These are phyloP conservation scores for Seira ritae DNA, from an alignment of 2,888 invertebrate species.

Conservation along the genomic window DNA sequence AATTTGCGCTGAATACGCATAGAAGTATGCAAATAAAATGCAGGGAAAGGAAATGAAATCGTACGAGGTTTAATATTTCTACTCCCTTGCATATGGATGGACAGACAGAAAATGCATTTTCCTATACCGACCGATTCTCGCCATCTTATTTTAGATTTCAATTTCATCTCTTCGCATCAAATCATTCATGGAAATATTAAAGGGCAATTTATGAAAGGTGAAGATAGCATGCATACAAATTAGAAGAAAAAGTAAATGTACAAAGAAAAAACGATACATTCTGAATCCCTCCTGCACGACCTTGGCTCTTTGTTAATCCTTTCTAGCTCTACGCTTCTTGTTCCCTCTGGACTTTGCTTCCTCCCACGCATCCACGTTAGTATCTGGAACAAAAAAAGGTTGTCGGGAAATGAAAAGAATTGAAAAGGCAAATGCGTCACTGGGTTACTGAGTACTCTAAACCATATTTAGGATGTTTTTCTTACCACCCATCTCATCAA, in stretches of 20 bases:
- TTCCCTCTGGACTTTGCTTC: slow-evolving; percentile 81
- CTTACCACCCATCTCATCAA: slow-evolving; percentile 81
- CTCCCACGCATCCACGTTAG: slow-evolving; percentile 82
- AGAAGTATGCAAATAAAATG: too few species aligned
- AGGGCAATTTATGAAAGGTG: too few species aligned
- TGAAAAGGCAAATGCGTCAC: too few species aligned
- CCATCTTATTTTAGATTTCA: background rate
- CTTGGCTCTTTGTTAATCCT: slow-evolving; percentile 61
- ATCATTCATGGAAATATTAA: too few species aligned
- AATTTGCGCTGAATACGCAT: too few species aligned
- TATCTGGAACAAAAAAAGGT: slow-evolving; percentile 70
- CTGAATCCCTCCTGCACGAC: background rate
- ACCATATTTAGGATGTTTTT: slow-evolving; percentile 75
- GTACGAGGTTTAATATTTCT: too few species aligned
- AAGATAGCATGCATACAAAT: background rate
- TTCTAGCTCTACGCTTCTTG: slow-evolving; percentile 73
- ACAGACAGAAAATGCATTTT: too few species aligned
- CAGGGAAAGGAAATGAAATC: too few species aligned
- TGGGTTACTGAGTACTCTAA: too few species aligned
- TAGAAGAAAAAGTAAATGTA: background rate
- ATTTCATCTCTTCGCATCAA: background rate
- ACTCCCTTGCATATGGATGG: background rate
- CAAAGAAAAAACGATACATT: background rate
- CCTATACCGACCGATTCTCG: too few species aligned
- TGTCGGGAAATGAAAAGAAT: too few species aligned